Evolutionary conservation across 2,797 vertebrate species (phyloP).

Genomic region (Diplodus puntazzo): DNA sequence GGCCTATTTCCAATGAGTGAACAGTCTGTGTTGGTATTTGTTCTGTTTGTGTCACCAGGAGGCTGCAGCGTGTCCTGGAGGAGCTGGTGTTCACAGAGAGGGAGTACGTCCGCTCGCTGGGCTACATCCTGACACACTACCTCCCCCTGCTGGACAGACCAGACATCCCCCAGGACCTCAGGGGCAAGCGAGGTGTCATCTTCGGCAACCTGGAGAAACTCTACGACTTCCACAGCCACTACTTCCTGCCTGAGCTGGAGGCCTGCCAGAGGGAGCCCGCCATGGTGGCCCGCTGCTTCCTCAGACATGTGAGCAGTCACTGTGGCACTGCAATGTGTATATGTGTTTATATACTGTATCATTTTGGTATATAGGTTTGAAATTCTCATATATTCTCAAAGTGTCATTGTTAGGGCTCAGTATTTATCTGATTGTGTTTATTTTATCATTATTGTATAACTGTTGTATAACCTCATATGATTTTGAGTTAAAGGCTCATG

Average conservation of each 20-base stretch:
- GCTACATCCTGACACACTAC: slow-evolving; percentile 87
- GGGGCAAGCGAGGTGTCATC: slow-evolving; percentile 86
- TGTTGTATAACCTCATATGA: neutral
- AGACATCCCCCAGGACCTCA: slow-evolving; percentile 86
- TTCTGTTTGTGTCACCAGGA: slow-evolving; percentile 69
- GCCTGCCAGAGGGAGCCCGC: slow-evolving; percentile 81
- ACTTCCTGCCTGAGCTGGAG: slow-evolving; percentile 88
- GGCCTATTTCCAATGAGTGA: too few relatives aligned
- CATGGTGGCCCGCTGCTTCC: slow-evolving; percentile 85
- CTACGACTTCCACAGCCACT: slow-evolving; percentile 85
- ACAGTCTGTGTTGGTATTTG: neutral
- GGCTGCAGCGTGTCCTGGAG: slow-evolving; percentile 86
- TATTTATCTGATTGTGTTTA: neutral
- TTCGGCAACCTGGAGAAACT: slow-evolving; percentile 89
- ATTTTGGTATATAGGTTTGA: neutral
- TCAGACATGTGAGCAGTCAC: slow-evolving; percentile 82
- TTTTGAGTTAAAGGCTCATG: neutral
- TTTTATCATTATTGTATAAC: neutral
- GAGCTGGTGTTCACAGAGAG: slow-evolving; percentile 87
- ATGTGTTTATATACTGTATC: neutral
- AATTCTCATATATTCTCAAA: neutral
- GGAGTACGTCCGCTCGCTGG: slow-evolving; percentile 87
- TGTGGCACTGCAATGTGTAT: neutral
- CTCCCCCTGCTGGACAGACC: slow-evolving; percentile 85
- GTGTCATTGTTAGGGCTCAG: neutral